Base-by-base conservation (phyloP, 2,797 vertebrate genomes). In the Sebastes miniatus region DNA sequence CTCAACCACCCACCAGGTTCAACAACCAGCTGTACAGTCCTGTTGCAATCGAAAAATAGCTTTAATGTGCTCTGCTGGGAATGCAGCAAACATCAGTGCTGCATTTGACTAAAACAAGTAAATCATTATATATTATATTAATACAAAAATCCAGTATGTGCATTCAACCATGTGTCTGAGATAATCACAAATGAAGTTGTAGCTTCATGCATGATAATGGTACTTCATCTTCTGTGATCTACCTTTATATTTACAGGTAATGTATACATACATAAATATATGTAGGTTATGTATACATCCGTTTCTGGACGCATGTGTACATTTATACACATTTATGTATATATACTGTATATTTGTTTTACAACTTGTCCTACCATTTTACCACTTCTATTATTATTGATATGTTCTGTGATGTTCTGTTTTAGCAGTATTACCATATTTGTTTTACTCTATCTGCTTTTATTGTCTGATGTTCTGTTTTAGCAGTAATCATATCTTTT, bases 1-100 rank as follows among this genome's bases (percentile, higher is more conserved):
- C 74, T 90, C 79, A 29, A 27, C 81, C 89, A 80, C 90, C 89
- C 90, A 92, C 91, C 1, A 64, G 78, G 90, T 85, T 92, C 90
- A 91, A 56, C 84, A 69, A 77, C 77, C 67, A 71, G 76, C 84
- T 90, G 83, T 57, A 84, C 73, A 70, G 72, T 76, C 69, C 14
- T 64, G 76, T 29, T 85, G 74, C 54, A 69, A 36, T 58, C 76
- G 56, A 75, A 68, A 82, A 77, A 87, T 11, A 68, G 39, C 69
- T 82, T 75, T 67, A 58, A 68, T 73, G 63, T 81, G 43, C 64
- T 80, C 58, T 71, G 50, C 63, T 71, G 39, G 31, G 24, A 39
- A 67, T 63, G 9, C 29, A 71, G 6, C 63, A 70, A 36, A 39
- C 43, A 79, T 2, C 62, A 70, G 36, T 24, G 63, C n/a, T 77